Evolutionary conservation across 1,140 invertebrate species (phyloP).

Genomic region (Panulirus ornatus): DNA sequence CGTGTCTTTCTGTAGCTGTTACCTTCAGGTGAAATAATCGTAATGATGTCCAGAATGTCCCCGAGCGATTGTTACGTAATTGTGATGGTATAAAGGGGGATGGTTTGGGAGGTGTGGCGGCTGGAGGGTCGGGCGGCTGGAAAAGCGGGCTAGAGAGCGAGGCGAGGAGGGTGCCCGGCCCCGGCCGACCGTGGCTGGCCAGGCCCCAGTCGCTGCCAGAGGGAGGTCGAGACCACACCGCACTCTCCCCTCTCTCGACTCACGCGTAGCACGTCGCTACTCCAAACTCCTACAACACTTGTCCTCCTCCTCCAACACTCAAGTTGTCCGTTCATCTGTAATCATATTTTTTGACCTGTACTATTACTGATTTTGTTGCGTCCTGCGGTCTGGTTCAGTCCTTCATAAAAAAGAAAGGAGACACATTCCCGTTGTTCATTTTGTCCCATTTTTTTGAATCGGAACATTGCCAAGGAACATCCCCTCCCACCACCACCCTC

Average conservation of each 20-base stretch:
- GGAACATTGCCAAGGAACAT: background rate
- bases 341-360: slow-evolving; percentile 20
- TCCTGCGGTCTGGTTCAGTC: slow-evolving; percentile 4
- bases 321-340: slow-evolving; percentile 20
- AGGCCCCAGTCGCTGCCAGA: slow-evolving; percentile 59
- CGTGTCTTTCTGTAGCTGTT: background rate
- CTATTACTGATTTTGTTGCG: background rate
- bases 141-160: background rate
- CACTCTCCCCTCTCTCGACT: slow-evolving; percentile 68
- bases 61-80: no score
- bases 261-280: slow-evolving; percentile 62
- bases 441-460: background rate
- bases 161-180: slow-evolving; percentile 12
- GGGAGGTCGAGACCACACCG: slow-evolving; percentile 59
- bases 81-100: background rate
- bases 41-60: background rate
- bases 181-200: background rate
- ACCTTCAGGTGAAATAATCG: background rate
- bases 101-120: background rate
- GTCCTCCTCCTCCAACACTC: slow-evolving; percentile 25
- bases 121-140: background rate
- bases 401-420: no score
- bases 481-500: no score
- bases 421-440: background rate
- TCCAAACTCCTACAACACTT: slow-evolving; percentile 55